phyloP scores from a whole-genome alignment of 2,888 invertebrate species.

The Synergus umbraculus region DNA sequence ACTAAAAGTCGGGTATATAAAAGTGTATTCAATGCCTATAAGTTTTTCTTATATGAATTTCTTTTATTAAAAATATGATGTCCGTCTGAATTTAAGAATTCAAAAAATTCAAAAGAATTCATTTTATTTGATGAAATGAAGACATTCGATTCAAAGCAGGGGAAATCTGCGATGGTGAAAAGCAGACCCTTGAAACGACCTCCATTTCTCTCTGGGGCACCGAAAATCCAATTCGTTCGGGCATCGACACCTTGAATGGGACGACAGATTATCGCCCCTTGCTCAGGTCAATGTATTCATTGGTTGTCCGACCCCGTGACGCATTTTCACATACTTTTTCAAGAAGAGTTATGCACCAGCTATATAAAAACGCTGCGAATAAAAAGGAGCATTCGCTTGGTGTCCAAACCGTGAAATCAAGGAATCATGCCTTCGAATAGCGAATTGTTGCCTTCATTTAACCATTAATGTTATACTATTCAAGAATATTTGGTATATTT shows the following conservation, averaged over 20 bases:
- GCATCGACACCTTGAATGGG: constrained; percentile 46
- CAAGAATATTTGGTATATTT: too few species aligned
- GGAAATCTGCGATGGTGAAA: not conserved
- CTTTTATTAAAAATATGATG: constrained; percentile 32
- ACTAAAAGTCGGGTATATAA: not conserved
- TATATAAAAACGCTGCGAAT: constrained; percentile 21
- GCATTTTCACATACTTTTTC: constrained; percentile 54
- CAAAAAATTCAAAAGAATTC: not conserved
- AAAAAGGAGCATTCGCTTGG: constrained; percentile 32
- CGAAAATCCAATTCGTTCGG: constrained; percentile 44
- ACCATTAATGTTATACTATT: too few species aligned
- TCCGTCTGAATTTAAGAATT: not conserved
- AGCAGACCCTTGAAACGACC: not conserved
- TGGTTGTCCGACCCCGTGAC: constrained; percentile 64
- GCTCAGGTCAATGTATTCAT: constrained; percentile 68
- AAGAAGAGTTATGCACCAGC: constrained; percentile 43
- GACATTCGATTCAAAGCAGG: not conserved
- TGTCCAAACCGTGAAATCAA: not conserved
- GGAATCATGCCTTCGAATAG: too few species aligned
- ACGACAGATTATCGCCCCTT: constrained; percentile 13
- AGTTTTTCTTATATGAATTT: too few species aligned
- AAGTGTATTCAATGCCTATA: too few species aligned
- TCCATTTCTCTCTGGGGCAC: constrained; percentile 47
- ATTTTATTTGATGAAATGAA: not conserved
- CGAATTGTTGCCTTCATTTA: too few species aligned